phyloP scores from a whole-genome alignment of 2,113 vertebrate genomes.

The Athene cunicularia region DNA sequence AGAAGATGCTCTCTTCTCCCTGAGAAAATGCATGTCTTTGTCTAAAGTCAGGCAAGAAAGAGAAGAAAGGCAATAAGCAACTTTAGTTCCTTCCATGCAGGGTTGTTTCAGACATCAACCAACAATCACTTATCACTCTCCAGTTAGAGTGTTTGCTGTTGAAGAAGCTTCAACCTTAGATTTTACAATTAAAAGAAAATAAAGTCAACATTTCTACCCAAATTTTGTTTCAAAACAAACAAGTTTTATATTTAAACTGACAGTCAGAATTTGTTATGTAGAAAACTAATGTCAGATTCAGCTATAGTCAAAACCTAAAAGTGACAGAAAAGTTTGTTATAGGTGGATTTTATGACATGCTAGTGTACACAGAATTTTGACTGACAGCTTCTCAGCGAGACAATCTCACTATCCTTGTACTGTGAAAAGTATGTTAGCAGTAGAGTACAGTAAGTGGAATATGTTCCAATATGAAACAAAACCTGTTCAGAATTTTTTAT shows the following conservation, averaged over 20 bases:
- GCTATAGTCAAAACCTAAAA: not conserved
- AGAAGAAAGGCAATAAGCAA: not conserved
- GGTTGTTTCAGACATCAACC: not conserved
- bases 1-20: not conserved
- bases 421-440: not conserved
- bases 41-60: not conserved
- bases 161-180: not conserved
- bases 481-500: not conserved
- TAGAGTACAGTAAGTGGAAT: not conserved
- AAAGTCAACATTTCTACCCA: not conserved
- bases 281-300: constrained; percentile 2
- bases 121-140: not conserved
- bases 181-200: not conserved
- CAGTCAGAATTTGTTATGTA: not conserved
- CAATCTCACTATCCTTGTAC: not conserved
- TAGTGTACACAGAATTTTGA: constrained; percentile 29
- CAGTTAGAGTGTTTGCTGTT: not conserved
- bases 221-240: not conserved
- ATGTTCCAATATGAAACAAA: not conserved
- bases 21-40: not conserved
- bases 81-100: not conserved
- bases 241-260: not conserved
- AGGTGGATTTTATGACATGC: not conserved
- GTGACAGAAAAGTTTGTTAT: constrained; percentile 25
- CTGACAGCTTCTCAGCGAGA: not conserved